Evolutionary conservation across 2,113 vertebrate genomes (phyloP), one percentile per base, ranked within the genome.

Genomic region (Atlantisia rogersi): DNA sequence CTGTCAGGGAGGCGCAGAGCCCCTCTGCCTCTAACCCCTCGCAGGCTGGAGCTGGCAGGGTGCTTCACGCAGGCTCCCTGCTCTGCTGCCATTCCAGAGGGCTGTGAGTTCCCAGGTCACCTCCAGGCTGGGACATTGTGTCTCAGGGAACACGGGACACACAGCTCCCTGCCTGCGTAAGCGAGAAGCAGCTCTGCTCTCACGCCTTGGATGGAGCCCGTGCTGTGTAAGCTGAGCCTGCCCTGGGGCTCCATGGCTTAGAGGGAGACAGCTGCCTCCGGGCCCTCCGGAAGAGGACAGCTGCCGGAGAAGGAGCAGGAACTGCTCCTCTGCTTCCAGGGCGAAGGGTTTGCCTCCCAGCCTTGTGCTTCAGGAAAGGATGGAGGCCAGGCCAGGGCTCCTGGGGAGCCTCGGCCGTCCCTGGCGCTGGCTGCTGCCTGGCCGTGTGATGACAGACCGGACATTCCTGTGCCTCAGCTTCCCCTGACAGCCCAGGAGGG

Each of bases 401-500:
- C 44, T n/a, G 26, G 19, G 14, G 25, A 21, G 15, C 32, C 46
- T 0, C 3, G 63, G 64, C 67, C 71, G 21, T 42, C 42, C 50
- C 75, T 10, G 69, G 46, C 3, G 0, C 58, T 20, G 75, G 42
- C 42, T 42, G 39, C 82, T 58, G 59, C 39, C 50, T 1, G 50
- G n/a, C 65, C 92, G 24, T 6, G 15, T 78, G 82, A 63, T 48
- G 12, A 5, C 3, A 2, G 48, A 92, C 82, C 90, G 83, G 94
- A 92, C 90, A 50, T 91, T 86, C 94, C 93, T 42, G 85, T 85
- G 95, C 94, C 82, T 96, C 96, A 85, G 73, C 77, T 80, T 96
- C 95, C 8, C 90, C 76, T 73, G 88, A 96, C 95, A 88, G 9
- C 56, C 18, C 7, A 9, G 6, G 90, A 95, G 84, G 94, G 82